phyloP scores from a whole-genome alignment of 1,140 invertebrate species.

The Drosophila arizonae region DNA sequence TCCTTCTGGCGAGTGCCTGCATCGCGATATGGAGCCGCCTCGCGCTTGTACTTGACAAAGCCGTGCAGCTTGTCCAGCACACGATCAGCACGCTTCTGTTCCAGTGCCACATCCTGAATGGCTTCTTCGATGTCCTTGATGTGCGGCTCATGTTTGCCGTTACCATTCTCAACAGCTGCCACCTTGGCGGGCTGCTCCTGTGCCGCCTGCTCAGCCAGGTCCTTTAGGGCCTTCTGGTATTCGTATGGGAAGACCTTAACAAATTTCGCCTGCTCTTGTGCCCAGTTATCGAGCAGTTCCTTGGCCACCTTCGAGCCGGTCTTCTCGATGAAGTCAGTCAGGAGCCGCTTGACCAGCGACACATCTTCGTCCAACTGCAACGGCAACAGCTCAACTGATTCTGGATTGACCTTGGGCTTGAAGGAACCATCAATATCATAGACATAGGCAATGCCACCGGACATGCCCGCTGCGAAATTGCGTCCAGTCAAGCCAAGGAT shows the following conservation, averaged over 20 bases:
- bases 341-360: constrained; percentile 89
- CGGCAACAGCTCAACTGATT: constrained; percentile 94
- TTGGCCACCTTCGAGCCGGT: constrained; percentile 94
- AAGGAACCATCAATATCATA: constrained; percentile 95
- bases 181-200: constrained; percentile 81
- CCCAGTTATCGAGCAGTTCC: constrained; percentile 92
- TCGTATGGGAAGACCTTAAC: constrained; percentile 99
- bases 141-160: constrained; percentile 83
- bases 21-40: constrained; percentile 92
- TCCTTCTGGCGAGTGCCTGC: constrained; percentile 93
- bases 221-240: constrained; percentile 94
- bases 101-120: constrained; percentile 88
- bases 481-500: constrained; percentile 97
- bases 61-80: constrained; percentile 95
- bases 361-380: constrained; percentile 92
- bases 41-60: constrained; percentile 97
- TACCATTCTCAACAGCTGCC: constrained; percentile 83
- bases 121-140: constrained; percentile 95
- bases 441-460: constrained; percentile 97
- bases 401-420: constrained; percentile 93
- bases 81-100: constrained; percentile 91
- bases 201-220: constrained; percentile 87
- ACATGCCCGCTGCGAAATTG: constrained; percentile 99
- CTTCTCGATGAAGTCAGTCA: constrained; percentile 94
- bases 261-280: constrained; percentile 90